Evolutionary conservation across 2,888 invertebrate species (phyloP).

Genomic region (Crocallis elinguaria): DNA sequence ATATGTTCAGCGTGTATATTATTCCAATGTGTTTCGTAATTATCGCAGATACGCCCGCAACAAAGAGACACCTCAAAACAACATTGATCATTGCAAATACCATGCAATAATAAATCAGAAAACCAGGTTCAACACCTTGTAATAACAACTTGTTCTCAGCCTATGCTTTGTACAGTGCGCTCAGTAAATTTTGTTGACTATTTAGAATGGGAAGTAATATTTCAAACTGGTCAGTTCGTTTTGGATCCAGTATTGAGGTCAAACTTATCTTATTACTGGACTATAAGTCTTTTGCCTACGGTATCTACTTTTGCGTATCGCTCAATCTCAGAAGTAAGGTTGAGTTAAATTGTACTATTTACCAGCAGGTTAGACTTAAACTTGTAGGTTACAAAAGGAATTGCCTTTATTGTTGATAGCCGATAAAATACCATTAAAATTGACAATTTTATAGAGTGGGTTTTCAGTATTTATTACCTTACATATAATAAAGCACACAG

Average conservation of each 20-base stretch:
- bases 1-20: constrained; percentile 45
- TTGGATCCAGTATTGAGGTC: constrained; percentile 62
- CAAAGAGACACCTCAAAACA: constrained; percentile 66
- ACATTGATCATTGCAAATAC: constrained; percentile 73
- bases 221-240: constrained; percentile 60
- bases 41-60: constrained; percentile 60
- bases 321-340: constrained; percentile 45
- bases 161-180: constrained; percentile 56
- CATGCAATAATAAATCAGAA: constrained; percentile 72
- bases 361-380: neutral
- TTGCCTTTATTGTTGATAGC: neutral
- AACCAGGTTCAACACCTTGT: constrained; percentile 77
- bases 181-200: constrained; percentile 63
- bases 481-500: too few species aligned
- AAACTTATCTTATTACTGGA: constrained; percentile 62
- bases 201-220: constrained; percentile 63
- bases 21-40: constrained; percentile 53
- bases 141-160: constrained; percentile 70
- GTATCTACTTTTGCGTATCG: constrained; percentile 55
- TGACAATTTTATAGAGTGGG: neutral
- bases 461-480: too few species aligned
- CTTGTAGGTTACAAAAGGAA: neutral
- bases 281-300: constrained; percentile 51
- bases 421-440: neutral
- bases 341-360: constrained; percentile 37